phyloP scores from a whole-genome alignment of 2,113 vertebrate genomes.

The Lichenostomus cassidix region DNA sequence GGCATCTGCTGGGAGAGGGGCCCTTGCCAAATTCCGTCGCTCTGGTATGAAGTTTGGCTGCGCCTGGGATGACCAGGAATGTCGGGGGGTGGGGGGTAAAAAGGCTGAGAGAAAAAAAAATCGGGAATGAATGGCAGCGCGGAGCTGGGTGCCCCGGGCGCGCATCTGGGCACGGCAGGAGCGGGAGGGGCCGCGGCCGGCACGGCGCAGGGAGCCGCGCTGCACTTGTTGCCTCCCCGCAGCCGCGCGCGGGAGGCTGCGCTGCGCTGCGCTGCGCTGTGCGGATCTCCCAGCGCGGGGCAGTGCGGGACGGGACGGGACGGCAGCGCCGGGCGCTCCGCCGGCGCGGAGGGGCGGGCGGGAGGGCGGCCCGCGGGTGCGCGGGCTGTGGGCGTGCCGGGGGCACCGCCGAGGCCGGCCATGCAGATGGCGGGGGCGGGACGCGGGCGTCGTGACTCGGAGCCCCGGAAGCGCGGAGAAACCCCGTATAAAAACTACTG shows the following conservation, averaged over 20 bases:
- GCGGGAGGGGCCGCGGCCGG: background rate
- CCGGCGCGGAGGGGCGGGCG: too few relatives aligned
- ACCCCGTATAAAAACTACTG: constrained; percentile 82
- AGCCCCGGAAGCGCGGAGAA: constrained; percentile 80
- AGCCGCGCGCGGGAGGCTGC: background rate
- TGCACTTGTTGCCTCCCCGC: background rate
- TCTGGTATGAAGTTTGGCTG: constrained; percentile 23
- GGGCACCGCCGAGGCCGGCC: constrained; percentile 7
- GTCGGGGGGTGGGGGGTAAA: background rate
- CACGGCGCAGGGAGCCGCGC: background rate
- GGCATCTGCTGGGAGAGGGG: background rate
- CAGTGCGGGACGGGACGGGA: background rate
- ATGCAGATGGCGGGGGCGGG: constrained; percentile 64
- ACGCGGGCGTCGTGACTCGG: constrained; percentile 80
- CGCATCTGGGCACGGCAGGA: background rate
- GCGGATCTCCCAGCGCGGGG: background rate
- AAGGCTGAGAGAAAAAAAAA: background rate
- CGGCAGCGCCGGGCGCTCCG: too few relatives aligned
- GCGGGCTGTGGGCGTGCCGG: constrained; percentile 21
- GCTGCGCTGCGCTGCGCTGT: background rate
- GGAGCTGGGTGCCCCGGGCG: background rate
- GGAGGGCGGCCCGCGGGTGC: background rate
- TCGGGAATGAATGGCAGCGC: background rate
- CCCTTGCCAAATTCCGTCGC: background rate
- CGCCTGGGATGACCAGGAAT: background rate